phyloP scores from a whole-genome alignment of 2,797 vertebrate genomes.

The Thripadectes ignobilis region DNA sequence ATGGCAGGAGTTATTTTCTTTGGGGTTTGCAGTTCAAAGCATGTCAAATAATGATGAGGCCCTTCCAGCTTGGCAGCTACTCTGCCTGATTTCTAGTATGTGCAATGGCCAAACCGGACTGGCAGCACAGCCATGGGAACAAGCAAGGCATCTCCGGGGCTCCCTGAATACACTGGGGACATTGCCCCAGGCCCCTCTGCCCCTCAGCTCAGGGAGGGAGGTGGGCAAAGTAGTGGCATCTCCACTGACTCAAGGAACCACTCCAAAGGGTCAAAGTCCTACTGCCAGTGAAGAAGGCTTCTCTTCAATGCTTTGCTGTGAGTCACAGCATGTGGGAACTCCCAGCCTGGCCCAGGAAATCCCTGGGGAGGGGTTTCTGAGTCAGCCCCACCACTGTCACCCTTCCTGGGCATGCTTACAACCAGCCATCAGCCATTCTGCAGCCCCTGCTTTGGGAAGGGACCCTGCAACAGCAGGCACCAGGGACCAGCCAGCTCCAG shows the following conservation, averaged over 20 bases:
- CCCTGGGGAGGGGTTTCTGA: neutral
- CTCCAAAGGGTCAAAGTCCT: neutral
- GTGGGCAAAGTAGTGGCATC: neutral
- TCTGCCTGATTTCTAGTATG: neutral
- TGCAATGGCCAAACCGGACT: neutral
- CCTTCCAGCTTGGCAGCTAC: neutral
- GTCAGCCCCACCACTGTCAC: neutral
- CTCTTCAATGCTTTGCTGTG: neutral
- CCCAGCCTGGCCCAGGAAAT: neutral
- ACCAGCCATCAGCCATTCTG: neutral
- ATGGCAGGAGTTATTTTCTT: neutral
- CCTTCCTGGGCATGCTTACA: neutral
- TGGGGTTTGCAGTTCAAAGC: constrained; percentile 53
- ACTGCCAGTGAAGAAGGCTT: neutral
- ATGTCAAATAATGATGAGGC: neutral
- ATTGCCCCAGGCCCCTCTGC: neutral
- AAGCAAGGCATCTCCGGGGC: neutral
- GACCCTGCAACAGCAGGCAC: neutral
- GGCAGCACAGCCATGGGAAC: neutral
- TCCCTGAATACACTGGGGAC: neutral
- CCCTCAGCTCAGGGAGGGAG: neutral
- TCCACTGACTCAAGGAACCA: neutral
- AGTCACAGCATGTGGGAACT: neutral
- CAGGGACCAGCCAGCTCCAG: neutral
- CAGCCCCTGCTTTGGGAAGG: neutral